phyloP scores from a whole-genome alignment of 2,888 invertebrate species.

The Campoplex capitator region DNA sequence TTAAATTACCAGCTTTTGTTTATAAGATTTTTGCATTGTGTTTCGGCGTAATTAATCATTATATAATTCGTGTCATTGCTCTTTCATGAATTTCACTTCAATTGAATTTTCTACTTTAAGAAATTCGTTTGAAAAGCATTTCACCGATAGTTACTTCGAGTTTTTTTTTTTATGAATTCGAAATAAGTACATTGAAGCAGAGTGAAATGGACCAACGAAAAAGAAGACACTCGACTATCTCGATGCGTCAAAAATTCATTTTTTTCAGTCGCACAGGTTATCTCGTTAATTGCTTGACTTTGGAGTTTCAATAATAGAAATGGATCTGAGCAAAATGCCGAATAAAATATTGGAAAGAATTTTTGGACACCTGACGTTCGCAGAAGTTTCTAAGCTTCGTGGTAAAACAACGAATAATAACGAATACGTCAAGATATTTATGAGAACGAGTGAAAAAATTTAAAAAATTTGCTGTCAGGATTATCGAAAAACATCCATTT shows the following conservation, averaged over 20 bases:
- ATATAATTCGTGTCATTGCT: too few relatives aligned
- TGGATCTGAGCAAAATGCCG: slow-evolving; percentile 52
- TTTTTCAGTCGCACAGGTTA: slow-evolving; percentile 48
- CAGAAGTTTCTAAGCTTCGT: slow-evolving; percentile 62
- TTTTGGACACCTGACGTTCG: slow-evolving; percentile 56
- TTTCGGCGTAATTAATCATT: too few relatives aligned
- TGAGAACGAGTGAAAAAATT: neutral
- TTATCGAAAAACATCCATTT: slow-evolving; percentile 62
- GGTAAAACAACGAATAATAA: slow-evolving; percentile 52
- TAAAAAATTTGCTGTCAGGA: slow-evolving; percentile 43
- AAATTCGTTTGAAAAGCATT: neutral
- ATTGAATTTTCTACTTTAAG: too few relatives aligned
- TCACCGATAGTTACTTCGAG: neutral
- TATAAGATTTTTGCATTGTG: too few relatives aligned
- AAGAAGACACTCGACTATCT: slow-evolving; percentile 12
- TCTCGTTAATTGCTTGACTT: slow-evolving; percentile 27
- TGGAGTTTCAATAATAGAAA: slow-evolving; percentile 12
- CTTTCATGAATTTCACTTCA: too few relatives aligned
- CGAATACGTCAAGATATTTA: neutral
- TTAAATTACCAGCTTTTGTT: too few relatives aligned
- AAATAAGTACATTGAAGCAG: slow-evolving; percentile 17
- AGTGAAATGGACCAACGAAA: slow-evolving; percentile 8
- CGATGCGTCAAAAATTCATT: slow-evolving; percentile 46
- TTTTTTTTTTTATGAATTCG: neutral
- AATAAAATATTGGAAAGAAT: slow-evolving; percentile 58